phyloP scores from a whole-genome alignment of 1,140 invertebrate genomes.

The Zaprionus kolodkinae region DNA sequence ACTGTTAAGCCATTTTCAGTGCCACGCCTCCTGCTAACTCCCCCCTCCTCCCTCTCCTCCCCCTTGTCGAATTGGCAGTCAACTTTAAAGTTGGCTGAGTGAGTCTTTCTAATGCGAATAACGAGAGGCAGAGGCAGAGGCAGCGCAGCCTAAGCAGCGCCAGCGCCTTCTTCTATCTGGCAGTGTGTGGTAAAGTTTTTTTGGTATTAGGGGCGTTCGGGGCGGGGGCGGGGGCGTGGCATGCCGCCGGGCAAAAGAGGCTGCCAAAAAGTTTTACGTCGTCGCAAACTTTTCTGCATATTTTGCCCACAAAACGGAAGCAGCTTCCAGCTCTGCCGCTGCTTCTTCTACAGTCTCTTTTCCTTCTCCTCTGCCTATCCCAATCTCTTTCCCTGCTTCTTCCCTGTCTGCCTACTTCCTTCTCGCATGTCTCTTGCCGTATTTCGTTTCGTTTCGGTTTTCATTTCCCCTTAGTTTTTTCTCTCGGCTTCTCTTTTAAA shows the following conservation, averaged over 20 bases:
- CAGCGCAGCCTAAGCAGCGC: conserved; percentile 17
- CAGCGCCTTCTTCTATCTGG: conserved; percentile 2
- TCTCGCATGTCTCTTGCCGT: conserved; percentile 74
- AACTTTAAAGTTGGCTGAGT: conserved; percentile 47
- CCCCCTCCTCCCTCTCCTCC: neutral
- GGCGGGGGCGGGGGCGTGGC: neutral
- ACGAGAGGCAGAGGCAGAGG: conserved; percentile 14
- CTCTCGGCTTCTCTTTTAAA: conserved; percentile 58
- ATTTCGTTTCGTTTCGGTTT: conserved; percentile 61
- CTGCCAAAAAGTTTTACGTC: conserved; percentile 76
- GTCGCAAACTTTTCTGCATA: conserved; percentile 79
- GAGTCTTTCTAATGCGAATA: conserved; percentile 42
- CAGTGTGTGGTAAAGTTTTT: conserved; percentile 41
- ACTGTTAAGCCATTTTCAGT: conserved; percentile 59
- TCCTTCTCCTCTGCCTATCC: too few relatives aligned
- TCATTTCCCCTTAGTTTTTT: conserved; percentile 54
- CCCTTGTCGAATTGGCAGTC: conserved; percentile 38
- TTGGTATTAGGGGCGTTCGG: neutral
- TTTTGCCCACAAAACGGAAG: conserved; percentile 77
- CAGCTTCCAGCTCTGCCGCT: conserved; percentile 50
- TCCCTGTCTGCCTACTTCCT: conserved; percentile 4
- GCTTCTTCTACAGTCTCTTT: neutral
- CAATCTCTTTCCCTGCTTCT: neutral
- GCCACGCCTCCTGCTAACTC: conserved; percentile 3
- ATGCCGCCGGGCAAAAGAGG: conserved; percentile 46